Evolutionary conservation across 1,140 invertebrate genomes (phyloP), one percentile per base, ranked within the genome.

Genomic region (Drosophila kohkoa): DNA sequence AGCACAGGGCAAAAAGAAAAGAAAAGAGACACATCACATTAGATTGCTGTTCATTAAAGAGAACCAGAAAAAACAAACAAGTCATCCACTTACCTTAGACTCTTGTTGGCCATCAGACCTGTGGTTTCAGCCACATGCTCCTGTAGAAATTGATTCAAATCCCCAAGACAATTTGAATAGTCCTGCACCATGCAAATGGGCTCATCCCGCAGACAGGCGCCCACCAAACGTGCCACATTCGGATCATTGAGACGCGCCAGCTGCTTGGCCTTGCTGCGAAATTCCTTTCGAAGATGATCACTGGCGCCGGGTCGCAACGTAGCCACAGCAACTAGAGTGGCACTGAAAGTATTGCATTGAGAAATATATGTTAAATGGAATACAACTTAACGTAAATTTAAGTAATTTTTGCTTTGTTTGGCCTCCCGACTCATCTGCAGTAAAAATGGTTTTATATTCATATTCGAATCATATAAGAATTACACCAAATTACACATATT

Each of bases 201-300:
- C 79, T 97, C 96, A 64, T 96, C 94, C 28, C 94, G 93, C 78
- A 96, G 94, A 75, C 96, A 96, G 62, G 96, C 96, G 41, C 96
- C 97, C 25, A 98, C 93, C 63, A 98, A 93, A 45, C 94, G 94
- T 35, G 96, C 95, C 75, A 98, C 95, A 92, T 98, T 97, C 11
- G 95, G 94, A 93, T 98, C 96, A 74, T 94, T 94, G 11, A 98
- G 94, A 72, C 94, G 94, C 8, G 95, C 95, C 89, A 98, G 93
- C 54, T 95, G 94, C 82, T 95, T 95, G 54, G 96, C 96, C 92
- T 98, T 97, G 85, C 93, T 85, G 81, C 93, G 93, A 91, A 96
- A 95, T 78, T 95, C 95, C 76, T 94, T 92, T 82, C 94, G 95
- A 46, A 95, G 93, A 70, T 93, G 85, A 82, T 96, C 94, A 13